Evolutionary conservation across 2,113 vertebrate genomes (phyloP), one percentile per base, ranked within the genome.

Genomic region (Forbesichthys papilliferus): DNA sequence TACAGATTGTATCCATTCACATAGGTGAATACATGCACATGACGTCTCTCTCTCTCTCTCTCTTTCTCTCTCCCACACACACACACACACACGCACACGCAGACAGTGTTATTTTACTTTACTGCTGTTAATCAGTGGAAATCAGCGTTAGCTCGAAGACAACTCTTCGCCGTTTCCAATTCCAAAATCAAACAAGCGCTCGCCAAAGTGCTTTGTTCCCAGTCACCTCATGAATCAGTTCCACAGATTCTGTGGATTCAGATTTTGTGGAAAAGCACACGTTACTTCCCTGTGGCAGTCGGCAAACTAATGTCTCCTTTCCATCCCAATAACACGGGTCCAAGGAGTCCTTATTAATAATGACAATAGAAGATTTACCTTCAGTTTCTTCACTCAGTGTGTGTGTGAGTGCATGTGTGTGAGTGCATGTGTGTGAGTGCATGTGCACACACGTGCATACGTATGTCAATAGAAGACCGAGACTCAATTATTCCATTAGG

Each of bases 171-270:
- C 51, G 55, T 87, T 92, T 91, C 80, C 89, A 91, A 91, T 92
- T 91, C 88, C 85, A 69, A 88, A 89, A 91, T 93, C 90, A 92
- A 93, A 93, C 90, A 92, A 84, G 69, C 70, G 8, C 76, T 91
- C 90, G 89, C 91, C 89, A 89, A 85, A 80, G 78, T 55, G 75
- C 62, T 42, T 69, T 73, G 57, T 80, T 69, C 62, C 27, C 74
- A 64, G 78, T 71, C 68, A 65, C 73, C 78, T 80, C 76, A 75
- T 81, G 84, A 86, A 91, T 86, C 70, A 77, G 73, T 79, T 81
- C 74, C 71, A 79, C 87, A 89, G 88, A 91, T 88, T 88, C 66
- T 72, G n/a, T n/a, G n/a, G n/a, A n/a, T n/a, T n/a, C n/a, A n/a
- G n/a, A 87, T 88, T 86, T 81, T 71, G 52, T 67, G 71, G 55